These are phyloP conservation scores for Drosophila sordidapex DNA, from an alignment of 2,888 invertebrate species.

Conservation along the genomic window DNA sequence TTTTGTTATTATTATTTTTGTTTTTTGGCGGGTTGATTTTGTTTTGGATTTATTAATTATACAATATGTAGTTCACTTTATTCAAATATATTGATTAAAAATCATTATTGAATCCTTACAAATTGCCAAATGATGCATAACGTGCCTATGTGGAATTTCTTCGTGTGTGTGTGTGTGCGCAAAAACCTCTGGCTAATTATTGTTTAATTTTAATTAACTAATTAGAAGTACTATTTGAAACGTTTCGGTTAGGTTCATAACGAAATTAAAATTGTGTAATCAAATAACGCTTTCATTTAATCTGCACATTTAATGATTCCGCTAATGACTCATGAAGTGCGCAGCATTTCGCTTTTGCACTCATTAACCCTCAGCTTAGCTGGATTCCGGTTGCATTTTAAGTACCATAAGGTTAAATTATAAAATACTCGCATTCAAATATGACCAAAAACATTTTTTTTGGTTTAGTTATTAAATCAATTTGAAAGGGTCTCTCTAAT, in stretches of 20 bases:
- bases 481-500: not conserved
- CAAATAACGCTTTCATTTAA: slow-evolving; percentile 26
- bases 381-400: not conserved
- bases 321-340: slow-evolving; percentile 19
- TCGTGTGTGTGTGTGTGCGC: slow-evolving; percentile 4
- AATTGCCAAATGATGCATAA: slow-evolving; percentile 38
- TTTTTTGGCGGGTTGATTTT: slow-evolving; percentile 75
- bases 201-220: slow-evolving; percentile 60
- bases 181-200: slow-evolving; percentile 53
- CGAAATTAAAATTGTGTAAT: slow-evolving; percentile 43
- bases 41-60: slow-evolving; percentile 46
- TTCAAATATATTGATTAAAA: slow-evolving; percentile 35
- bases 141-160: slow-evolving; percentile 25
- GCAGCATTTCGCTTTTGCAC: slow-evolving; percentile 3
- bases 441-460: not conserved
- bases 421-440: not conserved
- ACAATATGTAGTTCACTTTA: slow-evolving; percentile 34
- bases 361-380: slow-evolving; percentile 1
- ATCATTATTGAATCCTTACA: slow-evolving; percentile 19
- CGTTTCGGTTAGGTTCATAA: slow-evolving; percentile 34
- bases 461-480: not conserved
- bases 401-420: not conserved
- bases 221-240: slow-evolving; percentile 44
- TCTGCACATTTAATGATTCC: slow-evolving; percentile 23
- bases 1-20: slow-evolving; percentile 11